These are phyloP conservation scores for Marmota monax DNA, from an alignment of 2,113 vertebrate genomes.

Conservation along the genomic window DNA sequence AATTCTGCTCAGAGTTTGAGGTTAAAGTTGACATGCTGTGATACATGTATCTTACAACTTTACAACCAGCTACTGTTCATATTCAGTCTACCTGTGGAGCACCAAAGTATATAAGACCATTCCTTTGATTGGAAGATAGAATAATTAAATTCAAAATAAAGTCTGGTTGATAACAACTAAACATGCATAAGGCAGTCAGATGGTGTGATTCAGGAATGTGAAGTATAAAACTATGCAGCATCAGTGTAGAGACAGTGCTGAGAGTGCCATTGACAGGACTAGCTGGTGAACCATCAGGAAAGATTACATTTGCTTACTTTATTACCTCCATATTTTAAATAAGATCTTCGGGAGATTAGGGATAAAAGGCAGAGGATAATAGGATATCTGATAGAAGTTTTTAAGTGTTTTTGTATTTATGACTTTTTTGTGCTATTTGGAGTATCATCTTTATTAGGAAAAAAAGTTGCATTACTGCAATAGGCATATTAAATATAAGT, in stretches of 20 bases:
- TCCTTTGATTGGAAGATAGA: not conserved
- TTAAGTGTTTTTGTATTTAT: not conserved
- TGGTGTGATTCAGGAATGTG: not conserved
- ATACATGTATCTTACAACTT: not conserved
- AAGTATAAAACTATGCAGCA: not conserved
- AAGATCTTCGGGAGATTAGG: not conserved
- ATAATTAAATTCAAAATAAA: slow-evolving; percentile 20
- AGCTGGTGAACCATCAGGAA: not conserved
- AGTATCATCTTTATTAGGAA: not conserved
- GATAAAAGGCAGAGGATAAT: not conserved
- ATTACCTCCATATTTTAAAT: not conserved
- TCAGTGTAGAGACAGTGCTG: not conserved
- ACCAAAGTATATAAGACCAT: not conserved
- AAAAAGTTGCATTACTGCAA: not conserved
- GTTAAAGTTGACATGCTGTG: not conserved
- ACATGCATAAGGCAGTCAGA: not conserved
- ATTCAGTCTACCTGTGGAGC: not conserved
- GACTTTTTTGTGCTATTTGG: not conserved
- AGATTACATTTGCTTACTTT: not conserved
- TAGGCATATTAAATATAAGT: slow-evolving; percentile 10
- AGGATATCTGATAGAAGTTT: not conserved
- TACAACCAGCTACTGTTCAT: not conserved
- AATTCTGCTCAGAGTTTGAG: not conserved
- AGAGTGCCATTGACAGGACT: not conserved
- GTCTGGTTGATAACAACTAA: not conserved